Evolutionary conservation across 1,140 invertebrate genomes (phyloP), one percentile per base, ranked within the genome.

Genomic region (Dufourea novaeangliae): DNA sequence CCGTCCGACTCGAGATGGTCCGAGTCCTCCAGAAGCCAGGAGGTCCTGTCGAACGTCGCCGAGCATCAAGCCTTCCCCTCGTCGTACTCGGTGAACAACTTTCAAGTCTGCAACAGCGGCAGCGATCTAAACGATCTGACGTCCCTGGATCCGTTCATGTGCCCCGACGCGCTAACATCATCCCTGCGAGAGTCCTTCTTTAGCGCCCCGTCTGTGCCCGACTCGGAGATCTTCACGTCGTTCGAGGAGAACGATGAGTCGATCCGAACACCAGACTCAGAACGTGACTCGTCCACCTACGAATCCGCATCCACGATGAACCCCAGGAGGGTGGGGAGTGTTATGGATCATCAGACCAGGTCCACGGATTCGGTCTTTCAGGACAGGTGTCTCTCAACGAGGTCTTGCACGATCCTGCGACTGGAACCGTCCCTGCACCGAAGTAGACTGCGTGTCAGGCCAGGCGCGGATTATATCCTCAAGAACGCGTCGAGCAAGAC

Each of bases 1-100:
- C 90, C 90, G 0, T 91, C 91, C 0, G 90, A 92, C 29, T 90
- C 90, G 1, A 88, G 86, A 10, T 92, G 91, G 91, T 92, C 90
- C 1, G 91, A 92, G 41, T 91, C 91, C 0, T 92, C 91, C 0
- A 86, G 91, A 29, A 92, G 91, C 61, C 91, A 92, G 12, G 91
- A 92, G 67, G 44, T 92, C 14, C 73, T 92, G 7, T 87, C 91
- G 0, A 90, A 63, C 44, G 72, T 88, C 0, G 79, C 78, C 0
- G 86, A 89, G 10, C 87, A 88, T 44, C 84, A 86, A 11, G 25
- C 78, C 14, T 83, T 91, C 52, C 90, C 91, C 0, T 91, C 87
- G 1, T 92, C 89, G 0, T 90, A 90, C 25, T 92, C 91, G 29
- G 91, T 92, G 1, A 91, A 91, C 78, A 88, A 91, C 54, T 91